Conservation (phyloP, 2,113 vertebrate genomes). For the Micromys minutus region DNA sequence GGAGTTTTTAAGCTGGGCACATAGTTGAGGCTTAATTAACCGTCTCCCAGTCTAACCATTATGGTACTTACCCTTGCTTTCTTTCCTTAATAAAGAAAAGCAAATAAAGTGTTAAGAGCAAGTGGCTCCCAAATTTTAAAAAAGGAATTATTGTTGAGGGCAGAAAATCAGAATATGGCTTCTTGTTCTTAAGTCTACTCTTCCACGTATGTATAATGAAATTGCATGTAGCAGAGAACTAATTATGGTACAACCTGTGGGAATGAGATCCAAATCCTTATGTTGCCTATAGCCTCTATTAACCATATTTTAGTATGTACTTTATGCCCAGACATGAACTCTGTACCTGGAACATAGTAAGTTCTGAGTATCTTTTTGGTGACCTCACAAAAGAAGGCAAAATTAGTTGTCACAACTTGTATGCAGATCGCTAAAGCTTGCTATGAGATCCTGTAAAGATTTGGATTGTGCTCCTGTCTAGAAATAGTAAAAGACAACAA, state of each 20-base stretch:
- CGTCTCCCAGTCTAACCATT: background rate
- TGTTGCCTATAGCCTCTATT: background rate
- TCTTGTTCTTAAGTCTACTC: background rate
- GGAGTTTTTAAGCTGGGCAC: background rate
- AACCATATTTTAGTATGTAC: background rate
- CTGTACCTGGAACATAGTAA: background rate
- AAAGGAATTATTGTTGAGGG: background rate
- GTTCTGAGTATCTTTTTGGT: background rate
- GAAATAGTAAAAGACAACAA: background rate
- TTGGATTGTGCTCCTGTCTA: background rate
- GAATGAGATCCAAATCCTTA: background rate
- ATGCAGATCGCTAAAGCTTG: background rate
- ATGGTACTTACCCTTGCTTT: background rate
- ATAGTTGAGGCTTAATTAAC: background rate
- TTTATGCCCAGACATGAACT: background rate
- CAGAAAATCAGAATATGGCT: background rate
- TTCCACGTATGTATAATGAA: background rate
- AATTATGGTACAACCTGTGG: background rate
- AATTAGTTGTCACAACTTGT: background rate
- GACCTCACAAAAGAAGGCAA: background rate
- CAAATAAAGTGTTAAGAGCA: background rate
- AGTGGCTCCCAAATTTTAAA: background rate
- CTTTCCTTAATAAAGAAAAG: constrained; percentile 2
- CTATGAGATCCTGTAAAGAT: background rate
- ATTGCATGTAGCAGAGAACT: background rate